These are phyloP conservation scores for Pampusana beccarii DNA, from an alignment of 2,113 vertebrate genomes.

Conservation along the genomic window DNA sequence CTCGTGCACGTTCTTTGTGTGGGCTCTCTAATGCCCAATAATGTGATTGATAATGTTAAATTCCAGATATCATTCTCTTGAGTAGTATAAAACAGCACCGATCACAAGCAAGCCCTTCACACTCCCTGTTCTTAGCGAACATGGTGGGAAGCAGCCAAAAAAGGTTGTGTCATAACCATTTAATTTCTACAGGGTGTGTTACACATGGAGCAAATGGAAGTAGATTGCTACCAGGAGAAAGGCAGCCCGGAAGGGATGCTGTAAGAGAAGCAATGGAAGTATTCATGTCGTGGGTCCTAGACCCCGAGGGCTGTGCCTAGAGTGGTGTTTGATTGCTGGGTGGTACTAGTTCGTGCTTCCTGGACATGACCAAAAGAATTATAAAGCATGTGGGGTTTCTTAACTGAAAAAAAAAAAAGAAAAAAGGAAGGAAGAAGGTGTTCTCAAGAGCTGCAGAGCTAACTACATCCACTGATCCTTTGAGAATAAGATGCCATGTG, in stretches of 20 bases:
- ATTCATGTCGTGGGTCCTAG: neutral
- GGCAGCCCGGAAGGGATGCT: neutral
- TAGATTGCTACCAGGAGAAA: neutral
- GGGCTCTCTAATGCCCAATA: neutral
- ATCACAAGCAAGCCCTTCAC: neutral
- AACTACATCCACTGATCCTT: neutral
- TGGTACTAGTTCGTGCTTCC: neutral
- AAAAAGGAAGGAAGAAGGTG: neutral
- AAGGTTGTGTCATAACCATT: neutral
- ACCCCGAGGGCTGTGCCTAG: neutral
- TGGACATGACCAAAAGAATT: neutral
- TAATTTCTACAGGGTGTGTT: neutral
- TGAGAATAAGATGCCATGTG: neutral
- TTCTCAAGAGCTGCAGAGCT: neutral
- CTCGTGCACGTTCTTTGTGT: neutral
- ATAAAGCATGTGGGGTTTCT: neutral
- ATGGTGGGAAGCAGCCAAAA: neutral
- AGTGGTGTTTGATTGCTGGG: neutral
- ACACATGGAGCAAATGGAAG: neutral
- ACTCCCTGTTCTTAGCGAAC: neutral
- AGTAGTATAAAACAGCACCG: neutral
- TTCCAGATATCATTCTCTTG: neutral
- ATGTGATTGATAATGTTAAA: neutral
- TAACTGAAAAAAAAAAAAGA: neutral
- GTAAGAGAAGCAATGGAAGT: neutral